Conservation (phyloP, 2,113 vertebrate species). For the Solenodon paradoxus region DNA sequence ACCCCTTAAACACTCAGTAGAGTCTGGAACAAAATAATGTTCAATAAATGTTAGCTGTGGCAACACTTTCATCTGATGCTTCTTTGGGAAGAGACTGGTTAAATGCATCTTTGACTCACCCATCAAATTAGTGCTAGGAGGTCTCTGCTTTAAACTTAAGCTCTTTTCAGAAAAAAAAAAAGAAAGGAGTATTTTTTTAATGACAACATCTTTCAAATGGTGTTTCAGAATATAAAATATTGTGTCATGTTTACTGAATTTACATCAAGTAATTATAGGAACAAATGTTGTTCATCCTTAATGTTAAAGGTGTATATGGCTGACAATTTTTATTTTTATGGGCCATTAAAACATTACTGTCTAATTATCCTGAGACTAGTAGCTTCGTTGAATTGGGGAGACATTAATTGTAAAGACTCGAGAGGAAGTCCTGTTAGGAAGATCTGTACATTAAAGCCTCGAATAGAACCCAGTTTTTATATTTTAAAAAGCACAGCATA, state of each 20-base stretch:
- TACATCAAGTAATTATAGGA: conserved; percentile 47
- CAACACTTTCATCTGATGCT: neutral
- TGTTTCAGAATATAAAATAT: conserved; percentile 22
- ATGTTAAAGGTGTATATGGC: conserved; percentile 32
- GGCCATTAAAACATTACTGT: conserved; percentile 40
- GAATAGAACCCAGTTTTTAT: conserved; percentile 12
- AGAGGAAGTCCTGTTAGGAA: conserved; percentile 1
- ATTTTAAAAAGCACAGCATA: neutral
- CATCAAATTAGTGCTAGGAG: neutral
- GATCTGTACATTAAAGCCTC: neutral
- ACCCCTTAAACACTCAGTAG: neutral
- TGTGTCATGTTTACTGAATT: conserved; percentile 23
- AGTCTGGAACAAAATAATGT: neutral
- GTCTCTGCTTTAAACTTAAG: neutral
- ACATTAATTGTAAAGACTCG: conserved; percentile 44
- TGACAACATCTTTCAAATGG: neutral
- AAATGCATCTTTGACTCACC: neutral
- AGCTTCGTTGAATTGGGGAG: neutral
- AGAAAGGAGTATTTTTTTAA: neutral
- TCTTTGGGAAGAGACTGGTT: neutral
- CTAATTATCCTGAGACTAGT: conserved; percentile 47
- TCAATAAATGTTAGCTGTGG: neutral
- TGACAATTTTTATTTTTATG: conserved; percentile 51
- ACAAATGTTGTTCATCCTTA: conserved; percentile 42
- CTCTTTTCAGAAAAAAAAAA: neutral